A percentile compares a stretch with the other conserved stretches of the same genome.
Evolutionary conservation across 37 sponge, comb jelly and placozoan species (phyloP).

Genomic region (Hexactinellida sp.): DNA sequence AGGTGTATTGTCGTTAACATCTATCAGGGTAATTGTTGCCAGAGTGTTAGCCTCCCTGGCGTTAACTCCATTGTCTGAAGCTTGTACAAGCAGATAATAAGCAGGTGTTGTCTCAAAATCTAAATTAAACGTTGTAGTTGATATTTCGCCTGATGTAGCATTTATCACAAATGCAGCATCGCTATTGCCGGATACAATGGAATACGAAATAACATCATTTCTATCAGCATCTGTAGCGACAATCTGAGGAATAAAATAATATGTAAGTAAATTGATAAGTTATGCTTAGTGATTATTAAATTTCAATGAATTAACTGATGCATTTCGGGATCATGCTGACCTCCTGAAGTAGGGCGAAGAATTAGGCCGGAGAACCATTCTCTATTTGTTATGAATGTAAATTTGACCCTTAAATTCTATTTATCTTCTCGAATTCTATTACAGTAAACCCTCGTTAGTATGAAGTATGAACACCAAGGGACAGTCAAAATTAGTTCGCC

Average conservation of each 20-base stretch:
- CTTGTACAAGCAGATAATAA: background rate
- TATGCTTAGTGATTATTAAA: no score
- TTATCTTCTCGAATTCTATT: no score
- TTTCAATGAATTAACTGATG: no score
- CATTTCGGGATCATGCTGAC: no score
- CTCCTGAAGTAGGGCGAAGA: no score
- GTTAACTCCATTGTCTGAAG: background rate
- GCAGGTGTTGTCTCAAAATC: background rate
- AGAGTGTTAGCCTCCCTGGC: background rate
- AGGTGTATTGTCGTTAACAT: conserved; percentile 9
- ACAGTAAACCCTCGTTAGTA: no score
- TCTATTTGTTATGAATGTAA: no score
- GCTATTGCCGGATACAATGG: background rate
- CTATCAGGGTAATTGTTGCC: conserved; percentile 3
- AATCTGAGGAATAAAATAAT: background rate
- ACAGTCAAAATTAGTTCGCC: no score
- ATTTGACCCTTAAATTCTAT: no score
- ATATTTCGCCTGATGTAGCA: background rate
- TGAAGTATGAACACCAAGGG: no score
- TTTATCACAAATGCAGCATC: background rate
- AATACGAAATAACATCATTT: background rate
- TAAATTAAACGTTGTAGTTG: background rate
- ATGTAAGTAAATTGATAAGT: background rate
- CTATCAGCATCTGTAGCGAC: background rate
- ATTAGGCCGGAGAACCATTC: no score